Evolutionary conservation across 2,888 invertebrate genomes (phyloP).

Genomic region (Tortrix viridana): DNA sequence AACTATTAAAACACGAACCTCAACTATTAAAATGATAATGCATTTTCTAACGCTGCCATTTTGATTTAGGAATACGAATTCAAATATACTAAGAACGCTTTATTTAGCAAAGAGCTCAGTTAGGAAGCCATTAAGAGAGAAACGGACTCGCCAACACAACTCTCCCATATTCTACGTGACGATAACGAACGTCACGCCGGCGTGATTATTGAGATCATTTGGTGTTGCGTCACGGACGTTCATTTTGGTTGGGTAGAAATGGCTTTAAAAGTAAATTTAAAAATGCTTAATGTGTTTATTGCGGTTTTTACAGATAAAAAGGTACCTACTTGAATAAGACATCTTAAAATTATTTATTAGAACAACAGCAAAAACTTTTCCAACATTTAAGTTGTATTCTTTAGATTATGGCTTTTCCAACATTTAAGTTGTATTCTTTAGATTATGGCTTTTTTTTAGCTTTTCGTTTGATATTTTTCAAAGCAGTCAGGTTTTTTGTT

Average conservation of each 20-base stretch:
- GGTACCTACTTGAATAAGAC: too few species aligned
- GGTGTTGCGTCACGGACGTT: slow-evolving; percentile 35
- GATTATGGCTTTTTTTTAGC: too few species aligned
- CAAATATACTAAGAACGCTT: slow-evolving; percentile 14
- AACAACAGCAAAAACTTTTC: too few species aligned
- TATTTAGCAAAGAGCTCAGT: slow-evolving; percentile 43
- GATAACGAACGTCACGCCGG: slow-evolving; percentile 55
- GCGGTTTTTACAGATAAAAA: too few species aligned
- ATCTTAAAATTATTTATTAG: too few species aligned
- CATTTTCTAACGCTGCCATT: not conserved
- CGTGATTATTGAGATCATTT: slow-evolving; percentile 55
- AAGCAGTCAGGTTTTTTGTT: too few species aligned
- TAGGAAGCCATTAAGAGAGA: slow-evolving; percentile 52
- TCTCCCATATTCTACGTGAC: slow-evolving; percentile 63
- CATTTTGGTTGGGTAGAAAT: not conserved
- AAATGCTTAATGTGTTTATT: too few species aligned
- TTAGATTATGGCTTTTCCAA: too few species aligned
- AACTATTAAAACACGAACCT: not conserved
- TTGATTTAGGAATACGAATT: slow-evolving; percentile 2
- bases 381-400: too few species aligned
- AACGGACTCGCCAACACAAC: slow-evolving; percentile 48
- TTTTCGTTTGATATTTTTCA: too few species aligned
- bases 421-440: too few species aligned
- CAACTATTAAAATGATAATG: not conserved
- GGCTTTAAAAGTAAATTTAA: slow-evolving; percentile 3